Evolutionary conservation across 1,140 invertebrate genomes (phyloP).

Genomic region (Eumaeus atala): DNA sequence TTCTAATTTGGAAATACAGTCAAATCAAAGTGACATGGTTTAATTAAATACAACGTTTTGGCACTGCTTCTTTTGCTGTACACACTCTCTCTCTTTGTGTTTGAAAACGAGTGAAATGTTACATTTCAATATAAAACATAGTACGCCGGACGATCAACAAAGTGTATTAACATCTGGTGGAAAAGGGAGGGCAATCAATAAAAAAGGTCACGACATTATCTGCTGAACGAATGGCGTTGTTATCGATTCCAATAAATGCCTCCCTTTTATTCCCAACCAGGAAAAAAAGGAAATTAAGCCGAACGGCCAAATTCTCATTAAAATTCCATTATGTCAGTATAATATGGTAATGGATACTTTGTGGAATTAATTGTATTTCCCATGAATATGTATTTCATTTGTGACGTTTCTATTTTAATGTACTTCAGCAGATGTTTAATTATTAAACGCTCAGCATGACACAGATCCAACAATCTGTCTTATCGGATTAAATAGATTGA

Average conservation of each 20-base stretch:
- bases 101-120: too few relatives aligned
- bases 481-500: too few relatives aligned
- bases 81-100: too few relatives aligned
- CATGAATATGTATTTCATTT: conserved; percentile 13
- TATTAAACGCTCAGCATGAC: background rate
- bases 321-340: conserved; percentile 50
- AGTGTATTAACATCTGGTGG: background rate
- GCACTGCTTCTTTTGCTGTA: too few relatives aligned
- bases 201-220: conserved; percentile 36
- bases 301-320: conserved; percentile 54
- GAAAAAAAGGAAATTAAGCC: conserved; percentile 42
- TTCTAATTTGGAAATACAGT: too few relatives aligned
- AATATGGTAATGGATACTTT: conserved; percentile 32
- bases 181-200: conserved; percentile 10
- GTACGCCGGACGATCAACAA: too few relatives aligned
- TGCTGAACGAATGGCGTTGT: conserved; percentile 30
- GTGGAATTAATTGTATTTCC: conserved; percentile 37
- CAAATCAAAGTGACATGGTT: too few relatives aligned
- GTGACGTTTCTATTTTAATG: conserved; percentile 3
- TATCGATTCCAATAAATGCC: conserved; percentile 54
- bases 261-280: conserved; percentile 32
- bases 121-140: background rate
- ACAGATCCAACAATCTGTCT: background rate
- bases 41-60: too few relatives aligned
- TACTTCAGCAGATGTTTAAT: conserved; percentile 11